A percentile compares a stretch with the other conserved stretches of the same genome.
phyloP scores from a whole-genome alignment of 2,113 vertebrate species.

The Ariopsis seemanni region DNA sequence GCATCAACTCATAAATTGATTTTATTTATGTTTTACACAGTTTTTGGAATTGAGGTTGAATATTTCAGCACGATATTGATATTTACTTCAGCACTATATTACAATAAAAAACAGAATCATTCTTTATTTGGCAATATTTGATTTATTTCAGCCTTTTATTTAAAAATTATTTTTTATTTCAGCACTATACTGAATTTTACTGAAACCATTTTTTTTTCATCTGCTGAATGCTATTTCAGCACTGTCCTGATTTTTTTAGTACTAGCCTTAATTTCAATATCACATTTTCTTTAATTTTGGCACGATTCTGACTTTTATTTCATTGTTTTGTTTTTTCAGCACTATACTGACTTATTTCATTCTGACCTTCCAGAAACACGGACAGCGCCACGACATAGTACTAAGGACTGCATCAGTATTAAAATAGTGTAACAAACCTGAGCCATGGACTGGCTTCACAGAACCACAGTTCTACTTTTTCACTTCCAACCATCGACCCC shows the following conservation, averaged over 20 bases:
- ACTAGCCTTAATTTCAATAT: neutral
- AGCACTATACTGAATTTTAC: neutral
- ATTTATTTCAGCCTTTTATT: neutral
- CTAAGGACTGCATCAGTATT: neutral
- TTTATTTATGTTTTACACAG: too few species aligned
- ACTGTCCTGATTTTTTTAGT: neutral
- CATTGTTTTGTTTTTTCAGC: neutral
- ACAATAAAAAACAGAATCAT: too few species aligned
- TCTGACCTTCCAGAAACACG: neutral
- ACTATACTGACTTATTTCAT: neutral
- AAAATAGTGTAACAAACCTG: neutral
- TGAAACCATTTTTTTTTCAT: too few species aligned
- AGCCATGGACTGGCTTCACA: neutral
- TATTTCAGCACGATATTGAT: neutral
- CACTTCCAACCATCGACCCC: neutral
- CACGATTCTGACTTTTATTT: neutral
- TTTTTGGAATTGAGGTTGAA: too few species aligned
- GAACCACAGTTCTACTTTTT: neutral
- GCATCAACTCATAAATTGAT: too few species aligned
- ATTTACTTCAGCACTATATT: neutral
- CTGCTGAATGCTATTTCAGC: neutral
- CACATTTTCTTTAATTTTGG: neutral
- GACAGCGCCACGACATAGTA: neutral
- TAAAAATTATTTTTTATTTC: neutral
- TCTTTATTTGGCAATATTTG: too few species aligned